phyloP scores from a whole-genome alignment of 2,888 invertebrate genomes.

The Ischnus inquisitorius region DNA sequence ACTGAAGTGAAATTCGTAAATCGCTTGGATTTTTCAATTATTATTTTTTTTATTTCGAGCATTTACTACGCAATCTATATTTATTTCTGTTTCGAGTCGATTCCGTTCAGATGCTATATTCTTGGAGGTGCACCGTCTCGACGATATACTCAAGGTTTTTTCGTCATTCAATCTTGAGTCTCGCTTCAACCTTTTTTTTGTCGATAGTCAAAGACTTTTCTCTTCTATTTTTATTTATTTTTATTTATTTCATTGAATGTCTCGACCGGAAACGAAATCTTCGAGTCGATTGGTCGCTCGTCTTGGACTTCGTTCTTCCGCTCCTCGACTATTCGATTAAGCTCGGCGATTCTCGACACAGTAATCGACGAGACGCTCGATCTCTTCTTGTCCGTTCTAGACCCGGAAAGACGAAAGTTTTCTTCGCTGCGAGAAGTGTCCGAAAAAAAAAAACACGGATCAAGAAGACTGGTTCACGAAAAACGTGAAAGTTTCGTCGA shows the following conservation, averaged over 20 bases:
- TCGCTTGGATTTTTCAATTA: no score
- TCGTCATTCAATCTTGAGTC: background rate
- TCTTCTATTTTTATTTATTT: constrained; percentile 9
- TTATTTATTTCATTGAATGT: constrained; percentile 8
- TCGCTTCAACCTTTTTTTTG: background rate
- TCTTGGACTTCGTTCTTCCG: background rate
- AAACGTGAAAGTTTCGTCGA: constrained; percentile 44
- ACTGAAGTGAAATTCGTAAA: no score
- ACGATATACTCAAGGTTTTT: background rate
- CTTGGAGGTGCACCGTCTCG: background rate
- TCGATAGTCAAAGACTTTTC: constrained; percentile 7
- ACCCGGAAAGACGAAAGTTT: constrained; percentile 41
- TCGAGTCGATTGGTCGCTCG: constrained; percentile 11
- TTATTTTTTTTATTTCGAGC: background rate
- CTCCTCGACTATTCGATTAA: background rate
- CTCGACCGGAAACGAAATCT: background rate
- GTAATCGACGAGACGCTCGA: constrained; percentile 47
- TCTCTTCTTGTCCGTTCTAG: constrained; percentile 1
- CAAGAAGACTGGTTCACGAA: constrained; percentile 42
- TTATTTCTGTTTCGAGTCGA: background rate
- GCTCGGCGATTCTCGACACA: constrained; percentile 16
- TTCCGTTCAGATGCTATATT: background rate
- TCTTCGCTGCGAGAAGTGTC: background rate
- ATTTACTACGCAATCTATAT: background rate
- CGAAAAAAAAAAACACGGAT: constrained; percentile 16